Percentiles rank a stretch among this genome's conserved stretches.
phyloP scores from a whole-genome alignment of 2,113 vertebrate genomes.

The Istiophorus platypterus region DNA sequence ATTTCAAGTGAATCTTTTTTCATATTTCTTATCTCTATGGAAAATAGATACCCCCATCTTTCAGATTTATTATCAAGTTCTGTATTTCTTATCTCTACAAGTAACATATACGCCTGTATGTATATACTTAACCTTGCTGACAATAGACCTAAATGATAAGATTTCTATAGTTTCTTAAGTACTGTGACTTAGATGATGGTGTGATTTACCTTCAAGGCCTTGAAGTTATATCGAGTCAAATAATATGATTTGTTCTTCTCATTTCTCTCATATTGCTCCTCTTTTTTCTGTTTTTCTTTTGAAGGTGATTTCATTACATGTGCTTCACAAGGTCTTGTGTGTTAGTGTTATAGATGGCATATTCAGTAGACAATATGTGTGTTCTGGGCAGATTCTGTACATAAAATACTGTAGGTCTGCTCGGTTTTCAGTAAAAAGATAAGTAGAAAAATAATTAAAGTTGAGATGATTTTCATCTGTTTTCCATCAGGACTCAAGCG shows the following conservation, averaged over 20 bases:
- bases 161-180: constrained; percentile 45
- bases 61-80: constrained; percentile 51
- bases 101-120: constrained; percentile 48
- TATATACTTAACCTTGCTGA: constrained; percentile 65
- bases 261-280: background rate
- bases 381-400: no score
- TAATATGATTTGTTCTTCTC: background rate
- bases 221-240: constrained; percentile 31
- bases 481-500: background rate
- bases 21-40: constrained; percentile 51
- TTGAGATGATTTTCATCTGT: background rate
- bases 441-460: background rate
- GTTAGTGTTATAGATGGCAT: background rate
- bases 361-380: background rate
- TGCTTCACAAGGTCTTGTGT: constrained; percentile 4
- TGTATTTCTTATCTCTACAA: constrained; percentile 54
- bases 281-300: constrained; percentile 10
- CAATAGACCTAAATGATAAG: constrained; percentile 40
- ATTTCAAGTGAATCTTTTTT: constrained; percentile 47
- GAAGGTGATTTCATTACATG: constrained; percentile 8
- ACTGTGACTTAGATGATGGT: constrained; percentile 21
- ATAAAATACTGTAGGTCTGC: no score
- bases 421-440: background rate
- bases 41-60: constrained; percentile 59
- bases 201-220: constrained; percentile 45